phyloP scores from a whole-genome alignment of 2,113 vertebrate species.

The Capreolus pygargus region DNA sequence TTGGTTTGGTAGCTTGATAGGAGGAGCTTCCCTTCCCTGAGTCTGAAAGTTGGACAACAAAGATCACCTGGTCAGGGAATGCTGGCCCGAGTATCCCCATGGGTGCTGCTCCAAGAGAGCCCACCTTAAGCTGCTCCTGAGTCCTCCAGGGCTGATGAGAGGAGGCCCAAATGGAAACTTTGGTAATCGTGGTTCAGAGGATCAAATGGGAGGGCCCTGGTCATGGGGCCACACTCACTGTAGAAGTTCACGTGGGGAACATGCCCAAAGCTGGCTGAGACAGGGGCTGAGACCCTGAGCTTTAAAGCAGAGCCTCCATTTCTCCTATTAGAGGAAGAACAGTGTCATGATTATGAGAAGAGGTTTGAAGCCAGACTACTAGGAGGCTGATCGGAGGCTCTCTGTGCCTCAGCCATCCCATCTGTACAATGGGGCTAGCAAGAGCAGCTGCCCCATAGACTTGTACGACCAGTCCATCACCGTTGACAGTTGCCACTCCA shows the following conservation, averaged over 20 bases:
- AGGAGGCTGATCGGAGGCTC: neutral
- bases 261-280: neutral
- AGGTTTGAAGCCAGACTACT: neutral
- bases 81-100: accelerated
- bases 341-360: neutral
- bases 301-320: neutral
- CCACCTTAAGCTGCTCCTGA: neutral
- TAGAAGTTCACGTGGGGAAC: neutral
- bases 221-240: neutral
- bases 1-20: neutral
- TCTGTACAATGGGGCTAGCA: neutral
- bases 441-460: neutral
- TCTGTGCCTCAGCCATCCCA: neutral
- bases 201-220: neutral
- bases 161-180: neutral
- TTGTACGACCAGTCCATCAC: neutral
- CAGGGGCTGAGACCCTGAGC: neutral
- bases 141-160: neutral
- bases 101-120: neutral
- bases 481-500: accelerated
- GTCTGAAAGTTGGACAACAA: neutral
- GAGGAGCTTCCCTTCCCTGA: neutral
- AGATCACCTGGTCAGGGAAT: neutral
- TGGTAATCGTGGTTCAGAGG: neutral
- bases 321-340: neutral